Evolutionary conservation across 2,888 invertebrate genomes (phyloP).

Genomic region (Drosophila kambysellisi): DNA sequence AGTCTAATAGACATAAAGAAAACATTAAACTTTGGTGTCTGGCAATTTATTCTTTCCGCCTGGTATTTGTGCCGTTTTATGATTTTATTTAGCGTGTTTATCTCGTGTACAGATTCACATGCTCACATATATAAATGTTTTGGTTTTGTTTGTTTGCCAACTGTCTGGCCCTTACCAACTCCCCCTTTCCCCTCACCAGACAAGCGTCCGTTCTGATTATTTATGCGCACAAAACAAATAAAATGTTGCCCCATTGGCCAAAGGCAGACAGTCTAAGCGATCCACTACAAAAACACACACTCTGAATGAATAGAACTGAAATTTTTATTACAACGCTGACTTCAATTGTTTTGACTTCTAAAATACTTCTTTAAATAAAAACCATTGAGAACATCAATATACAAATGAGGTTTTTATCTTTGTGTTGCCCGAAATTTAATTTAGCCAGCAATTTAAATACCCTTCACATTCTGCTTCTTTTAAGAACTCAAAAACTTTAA

Average conservation of each 20-base stretch:
- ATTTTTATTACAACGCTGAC: conserved; percentile 34
- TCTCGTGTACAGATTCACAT: conserved; percentile 53
- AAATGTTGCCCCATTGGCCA: conserved; percentile 48
- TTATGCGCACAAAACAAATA: conserved; percentile 72
- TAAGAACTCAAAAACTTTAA: background rate
- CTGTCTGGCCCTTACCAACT: conserved; percentile 43
- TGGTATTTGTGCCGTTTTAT: conserved; percentile 28
- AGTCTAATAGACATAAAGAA: conserved; percentile 54
- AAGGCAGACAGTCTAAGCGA: conserved; percentile 44
- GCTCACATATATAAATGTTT: conserved; percentile 32
- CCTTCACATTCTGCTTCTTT: background rate
- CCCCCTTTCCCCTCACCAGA: background rate
- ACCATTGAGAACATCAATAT: background rate
- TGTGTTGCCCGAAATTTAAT: background rate
- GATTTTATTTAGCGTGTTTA: conserved; percentile 58
- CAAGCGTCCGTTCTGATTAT: conserved; percentile 54
- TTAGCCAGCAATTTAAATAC: background rate
- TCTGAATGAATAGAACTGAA: conserved; percentile 25
- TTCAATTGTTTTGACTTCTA: conserved; percentile 55
- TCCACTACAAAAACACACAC: conserved; percentile 10
- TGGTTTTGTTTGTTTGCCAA: conserved; percentile 66
- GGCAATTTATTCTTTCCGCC: conserved; percentile 26
- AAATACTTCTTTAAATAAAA: background rate
- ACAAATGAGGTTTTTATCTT: background rate
- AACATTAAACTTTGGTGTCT: conserved; percentile 64